These are phyloP conservation scores for Gallinago nigripennis DNA, from an alignment of 2,797 vertebrate species.

Conservation along the genomic window DNA sequence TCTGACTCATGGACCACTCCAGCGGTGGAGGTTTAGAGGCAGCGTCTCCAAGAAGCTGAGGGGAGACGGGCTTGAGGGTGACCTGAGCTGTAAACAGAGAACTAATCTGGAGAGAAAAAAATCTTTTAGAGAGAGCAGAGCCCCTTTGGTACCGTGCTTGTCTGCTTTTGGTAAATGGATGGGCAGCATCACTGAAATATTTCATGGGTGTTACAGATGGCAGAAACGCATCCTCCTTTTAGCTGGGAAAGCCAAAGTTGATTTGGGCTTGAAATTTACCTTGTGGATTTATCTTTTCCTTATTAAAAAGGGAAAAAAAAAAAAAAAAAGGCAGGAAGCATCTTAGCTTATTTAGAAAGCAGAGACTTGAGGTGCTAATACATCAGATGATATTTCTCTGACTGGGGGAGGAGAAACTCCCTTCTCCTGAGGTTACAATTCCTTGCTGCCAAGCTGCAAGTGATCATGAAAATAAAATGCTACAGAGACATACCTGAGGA, in stretches of 20 bases:
- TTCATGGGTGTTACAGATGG: not conserved
- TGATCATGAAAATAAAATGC: not conserved
- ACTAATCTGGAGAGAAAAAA: not conserved
- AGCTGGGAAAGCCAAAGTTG: not conserved
- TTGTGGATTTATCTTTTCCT: not conserved
- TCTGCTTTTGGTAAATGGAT: not conserved
- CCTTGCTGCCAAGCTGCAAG: not conserved
- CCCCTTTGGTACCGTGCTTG: not conserved
- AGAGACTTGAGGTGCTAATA: not conserved
- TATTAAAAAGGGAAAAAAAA: not conserved
- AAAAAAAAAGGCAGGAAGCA: not conserved
- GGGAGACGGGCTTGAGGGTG: not conserved
- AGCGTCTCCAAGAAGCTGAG: not conserved
- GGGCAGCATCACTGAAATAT: not conserved
- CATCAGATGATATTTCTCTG: not conserved
- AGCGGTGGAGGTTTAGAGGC: not conserved
- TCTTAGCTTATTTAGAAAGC: not conserved
- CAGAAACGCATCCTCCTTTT: not conserved
- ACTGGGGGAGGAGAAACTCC: not conserved
- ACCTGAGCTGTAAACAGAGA: not conserved
- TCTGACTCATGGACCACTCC: not conserved
- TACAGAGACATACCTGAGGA: not conserved
- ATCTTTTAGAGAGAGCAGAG: not conserved
- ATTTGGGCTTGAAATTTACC: not conserved
- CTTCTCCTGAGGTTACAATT: slow-evolving; percentile 5